Evolutionary conservation across 2,113 vertebrate genomes (phyloP), one percentile per base, ranked within the genome.

Genomic region (Balaeniceps rex): DNA sequence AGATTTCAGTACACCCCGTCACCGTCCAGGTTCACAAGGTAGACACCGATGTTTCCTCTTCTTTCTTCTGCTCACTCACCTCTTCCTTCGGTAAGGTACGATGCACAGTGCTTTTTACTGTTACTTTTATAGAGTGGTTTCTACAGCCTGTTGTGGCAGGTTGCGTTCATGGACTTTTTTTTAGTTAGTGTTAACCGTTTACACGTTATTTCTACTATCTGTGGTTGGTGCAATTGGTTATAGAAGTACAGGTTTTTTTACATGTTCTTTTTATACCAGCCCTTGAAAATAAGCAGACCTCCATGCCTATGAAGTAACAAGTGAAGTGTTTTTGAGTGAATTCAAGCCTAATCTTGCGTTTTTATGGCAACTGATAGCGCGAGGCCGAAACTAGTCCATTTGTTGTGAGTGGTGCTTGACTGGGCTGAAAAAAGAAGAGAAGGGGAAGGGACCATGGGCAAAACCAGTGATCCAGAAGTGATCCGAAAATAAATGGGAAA

Each of bases 1-100:
- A 40, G 23, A 4, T n/a, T 69, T 40, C 23, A 49, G 9, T 24
- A 42, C 3, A 60, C 6, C 2, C 14, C 26, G 3, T 17, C 29
- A 58, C 6, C 9, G 84, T 63, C 40, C 29, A 77, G 11, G 12
- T 25, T 81, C 17, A 42, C 1, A 0, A 49, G 7, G 15, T 4
- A 44, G 18, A n/a, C 2, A 2, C 2, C 1, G 0, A 5, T n/a
- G 11, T 1, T 65, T 6, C 31, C 26, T 12, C 19, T 36, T 40
- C 34, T 52, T 42, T 63, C 29, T 76, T 25, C 64, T 57, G 3
- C 23, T 81, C 4, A 14, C 16, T 44, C 38, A 54, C 3, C 4
- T 61, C 19, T 86, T 83, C 22, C 7, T 69, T 87, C 33, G 40
- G 4, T 70, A 23, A 18, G 7, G 11, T 4, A n/a, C 19, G n/a